A percentile compares a stretch with the other conserved stretches of the same genome.
phyloP scores from a whole-genome alignment of 2,797 vertebrate species.

The Betta splendens region DNA sequence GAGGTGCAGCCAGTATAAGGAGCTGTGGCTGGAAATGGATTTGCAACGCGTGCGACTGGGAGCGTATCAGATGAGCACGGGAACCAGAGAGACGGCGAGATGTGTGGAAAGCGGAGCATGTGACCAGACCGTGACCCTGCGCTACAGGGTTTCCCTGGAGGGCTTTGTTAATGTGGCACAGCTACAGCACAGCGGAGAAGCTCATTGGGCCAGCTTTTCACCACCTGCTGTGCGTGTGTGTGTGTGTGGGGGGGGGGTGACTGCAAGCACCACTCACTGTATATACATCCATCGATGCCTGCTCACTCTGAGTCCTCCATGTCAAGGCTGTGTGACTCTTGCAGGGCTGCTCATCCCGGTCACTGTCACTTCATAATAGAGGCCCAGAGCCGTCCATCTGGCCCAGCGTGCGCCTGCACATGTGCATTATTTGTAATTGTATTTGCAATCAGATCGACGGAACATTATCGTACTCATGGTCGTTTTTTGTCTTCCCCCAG shows the following conservation, averaged over 20 bases:
- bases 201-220: conserved; percentile 67
- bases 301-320: conserved; percentile 35
- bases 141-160: conserved; percentile 71
- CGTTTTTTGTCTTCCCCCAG: conserved; percentile 50
- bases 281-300: conserved; percentile 47
- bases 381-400: conserved; percentile 66
- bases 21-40: conserved; percentile 18
- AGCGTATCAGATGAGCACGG: conserved; percentile 41
- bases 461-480: conserved; percentile 14
- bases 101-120: conserved; percentile 67
- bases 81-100: conserved; percentile 46
- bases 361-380: conserved; percentile 66
- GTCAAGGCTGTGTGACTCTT: conserved; percentile 61
- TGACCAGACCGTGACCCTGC: conserved; percentile 73
- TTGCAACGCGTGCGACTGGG: conserved; percentile 27
- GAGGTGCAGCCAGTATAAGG: not conserved
- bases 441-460: too few relatives aligned
- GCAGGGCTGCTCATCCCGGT: conserved; percentile 66
- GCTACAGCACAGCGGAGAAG: conserved; percentile 60
- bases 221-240: conserved; percentile 64
- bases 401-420: conserved; percentile 7
- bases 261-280: conserved; percentile 35
- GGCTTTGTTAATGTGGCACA: conserved; percentile 75
- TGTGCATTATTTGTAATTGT: conserved; percentile 33
- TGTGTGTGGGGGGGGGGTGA: conserved; percentile 19